Conservation (phyloP, 2,113 vertebrate genomes). For the Nothobranchius furzeri region DNA sequence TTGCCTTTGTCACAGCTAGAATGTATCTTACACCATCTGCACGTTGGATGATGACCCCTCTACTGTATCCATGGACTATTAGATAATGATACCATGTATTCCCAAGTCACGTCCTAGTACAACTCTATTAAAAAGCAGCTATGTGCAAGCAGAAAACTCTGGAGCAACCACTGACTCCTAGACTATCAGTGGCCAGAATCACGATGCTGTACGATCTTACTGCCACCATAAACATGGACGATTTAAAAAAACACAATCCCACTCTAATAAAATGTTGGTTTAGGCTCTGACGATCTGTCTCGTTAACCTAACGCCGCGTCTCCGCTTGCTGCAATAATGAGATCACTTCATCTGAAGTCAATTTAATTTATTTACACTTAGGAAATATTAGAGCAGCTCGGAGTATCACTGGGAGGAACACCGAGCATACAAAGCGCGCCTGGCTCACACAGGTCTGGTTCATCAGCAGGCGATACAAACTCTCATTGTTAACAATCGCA, state of each 20-base stretch:
- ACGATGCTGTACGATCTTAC: background rate
- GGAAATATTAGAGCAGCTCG: background rate
- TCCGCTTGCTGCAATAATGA: background rate
- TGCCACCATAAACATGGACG: background rate
- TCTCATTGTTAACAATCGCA: conserved; percentile 18
- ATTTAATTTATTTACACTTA: conserved; percentile 6
- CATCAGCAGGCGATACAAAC: conserved; percentile 31
- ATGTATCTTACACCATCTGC: too few species aligned
- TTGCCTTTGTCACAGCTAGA: too few species aligned
- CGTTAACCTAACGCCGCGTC: background rate
- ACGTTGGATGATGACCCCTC: too few species aligned
- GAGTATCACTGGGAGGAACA: background rate
- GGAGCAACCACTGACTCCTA: too few species aligned
- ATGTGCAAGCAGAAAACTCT: too few species aligned
- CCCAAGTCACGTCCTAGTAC: too few species aligned
- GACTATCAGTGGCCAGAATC: too few species aligned
- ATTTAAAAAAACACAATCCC: background rate
- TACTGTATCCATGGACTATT: too few species aligned
- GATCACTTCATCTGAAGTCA: background rate
- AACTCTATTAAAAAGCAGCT: too few species aligned
- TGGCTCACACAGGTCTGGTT: conserved; percentile 13
- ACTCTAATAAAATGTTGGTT: background rate
- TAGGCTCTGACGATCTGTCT: background rate
- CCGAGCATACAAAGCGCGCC: conserved; percentile 9
- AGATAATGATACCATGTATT: too few species aligned